phyloP scores from a whole-genome alignment of 2,888 invertebrate genomes.

The Schrankia costaestrigalis region DNA sequence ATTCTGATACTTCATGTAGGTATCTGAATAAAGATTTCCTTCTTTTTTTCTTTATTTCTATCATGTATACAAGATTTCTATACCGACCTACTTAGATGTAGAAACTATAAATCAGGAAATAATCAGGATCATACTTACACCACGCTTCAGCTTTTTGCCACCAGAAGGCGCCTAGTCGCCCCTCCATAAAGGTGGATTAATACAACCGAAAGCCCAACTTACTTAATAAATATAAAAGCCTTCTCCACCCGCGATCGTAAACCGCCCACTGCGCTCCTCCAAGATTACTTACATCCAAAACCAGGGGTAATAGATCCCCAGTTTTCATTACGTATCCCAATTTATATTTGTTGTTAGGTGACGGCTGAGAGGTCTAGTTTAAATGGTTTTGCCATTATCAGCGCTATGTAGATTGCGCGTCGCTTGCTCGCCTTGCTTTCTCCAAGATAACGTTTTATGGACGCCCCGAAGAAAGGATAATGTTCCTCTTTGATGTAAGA shows the following conservation, averaged over 20 bases:
- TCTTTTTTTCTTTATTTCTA: no score
- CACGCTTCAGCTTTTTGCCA: constrained; percentile 26
- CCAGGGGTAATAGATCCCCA: constrained; percentile 53
- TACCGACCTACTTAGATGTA: background rate
- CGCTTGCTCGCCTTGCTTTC: constrained; percentile 68
- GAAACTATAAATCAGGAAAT: background rate
- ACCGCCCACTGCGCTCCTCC: constrained; percentile 73
- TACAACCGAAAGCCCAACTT: constrained; percentile 79
- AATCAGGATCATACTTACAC: constrained; percentile 7
- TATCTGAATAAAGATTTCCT: no score
- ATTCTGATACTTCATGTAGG: no score
- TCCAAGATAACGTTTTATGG: constrained; percentile 75
- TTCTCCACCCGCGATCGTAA: constrained; percentile 75
- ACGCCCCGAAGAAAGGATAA: constrained; percentile 75
- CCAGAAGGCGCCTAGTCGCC: constrained; percentile 62
- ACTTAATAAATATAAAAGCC: constrained; percentile 82
- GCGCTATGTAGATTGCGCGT: constrained; percentile 77
- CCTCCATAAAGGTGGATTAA: constrained; percentile 79
- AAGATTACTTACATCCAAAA: constrained; percentile 75
- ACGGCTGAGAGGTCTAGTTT: constrained; percentile 46
- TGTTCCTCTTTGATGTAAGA: constrained; percentile 72
- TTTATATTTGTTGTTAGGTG: constrained; percentile 25
- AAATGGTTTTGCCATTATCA: constrained; percentile 70
- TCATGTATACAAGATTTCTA: no score
- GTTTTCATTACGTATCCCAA: constrained; percentile 58